Evolutionary conservation across 2,888 invertebrate genomes (phyloP).

Genomic region (Cephus sareptanus): DNA sequence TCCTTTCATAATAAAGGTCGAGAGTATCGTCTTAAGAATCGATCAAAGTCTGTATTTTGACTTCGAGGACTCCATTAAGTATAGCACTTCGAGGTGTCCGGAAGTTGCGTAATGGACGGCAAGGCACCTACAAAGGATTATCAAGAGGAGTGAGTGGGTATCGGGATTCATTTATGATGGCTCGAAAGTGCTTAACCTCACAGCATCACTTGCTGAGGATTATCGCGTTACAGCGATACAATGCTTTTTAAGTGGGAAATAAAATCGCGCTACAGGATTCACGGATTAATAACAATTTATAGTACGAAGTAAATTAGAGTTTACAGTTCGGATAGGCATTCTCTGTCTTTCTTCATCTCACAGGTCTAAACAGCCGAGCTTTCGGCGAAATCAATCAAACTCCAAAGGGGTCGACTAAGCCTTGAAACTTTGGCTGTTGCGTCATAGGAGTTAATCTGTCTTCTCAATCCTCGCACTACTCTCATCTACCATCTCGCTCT

Average conservation of each 20-base stretch:
- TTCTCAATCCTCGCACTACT: neutral
- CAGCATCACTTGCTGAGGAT: neutral
- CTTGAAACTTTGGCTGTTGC: neutral
- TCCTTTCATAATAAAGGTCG: neutral
- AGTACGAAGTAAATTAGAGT: neutral
- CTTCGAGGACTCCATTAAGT: neutral
- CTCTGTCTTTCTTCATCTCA: neutral
- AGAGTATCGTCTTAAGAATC: neutral
- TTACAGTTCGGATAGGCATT: neutral
- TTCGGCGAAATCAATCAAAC: neutral
- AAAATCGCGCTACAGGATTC: neutral
- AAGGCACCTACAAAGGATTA: neutral
- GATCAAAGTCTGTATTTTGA: neutral
- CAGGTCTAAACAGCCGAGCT: neutral
- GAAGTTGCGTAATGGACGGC: neutral
- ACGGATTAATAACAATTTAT: neutral
- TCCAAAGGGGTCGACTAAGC: neutral
- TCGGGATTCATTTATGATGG: neutral
- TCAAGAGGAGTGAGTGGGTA: neutral
- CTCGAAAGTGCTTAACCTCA: neutral
- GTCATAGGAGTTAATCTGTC: neutral
- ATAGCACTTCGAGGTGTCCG: neutral
- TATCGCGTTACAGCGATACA: neutral
- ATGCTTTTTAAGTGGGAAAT: neutral
- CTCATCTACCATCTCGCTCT: neutral